A percentile compares a stretch with the other conserved stretches of the same genome.
phyloP scores from a whole-genome alignment of 2,888 invertebrate genomes.

The Aspidiotus rigidus region DNA sequence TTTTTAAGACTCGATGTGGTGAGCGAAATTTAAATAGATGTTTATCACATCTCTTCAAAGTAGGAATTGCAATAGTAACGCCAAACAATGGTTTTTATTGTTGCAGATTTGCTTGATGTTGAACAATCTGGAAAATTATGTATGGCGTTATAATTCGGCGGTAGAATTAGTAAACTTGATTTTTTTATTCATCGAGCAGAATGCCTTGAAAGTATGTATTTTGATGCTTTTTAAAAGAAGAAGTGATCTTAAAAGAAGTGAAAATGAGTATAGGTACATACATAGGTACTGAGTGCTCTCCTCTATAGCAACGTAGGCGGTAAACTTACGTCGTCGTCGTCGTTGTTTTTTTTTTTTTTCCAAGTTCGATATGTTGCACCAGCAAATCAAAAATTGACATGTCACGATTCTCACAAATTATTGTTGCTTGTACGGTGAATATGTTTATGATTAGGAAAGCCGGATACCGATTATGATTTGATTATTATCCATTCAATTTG shows the following conservation, averaged over 20 bases:
- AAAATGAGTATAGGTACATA: too few relatives aligned
- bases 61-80: too few relatives aligned
- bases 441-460: too few relatives aligned
- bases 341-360: too few relatives aligned
- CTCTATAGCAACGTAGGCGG: too few relatives aligned
- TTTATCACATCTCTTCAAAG: not conserved
- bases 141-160: conserved; percentile 90
- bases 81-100: not conserved
- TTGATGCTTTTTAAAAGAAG: not conserved
- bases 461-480: too few relatives aligned
- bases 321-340: too few relatives aligned
- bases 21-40: conserved; percentile 40
- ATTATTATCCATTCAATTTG: too few relatives aligned
- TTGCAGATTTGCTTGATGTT: conserved; percentile 79
- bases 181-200: conserved; percentile 76
- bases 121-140: conserved; percentile 84
- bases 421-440: too few relatives aligned
- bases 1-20: conserved; percentile 85
- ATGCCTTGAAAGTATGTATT: conserved; percentile 58
- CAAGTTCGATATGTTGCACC: not conserved
- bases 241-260: not conserved
- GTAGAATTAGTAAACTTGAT: conserved; percentile 92
- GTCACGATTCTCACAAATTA: not conserved
- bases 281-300: too few relatives aligned
- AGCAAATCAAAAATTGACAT: not conserved